These are phyloP conservation scores for Rhizoglyphus robini DNA, from an alignment of 1,140 invertebrate species.

Conservation along the genomic window DNA sequence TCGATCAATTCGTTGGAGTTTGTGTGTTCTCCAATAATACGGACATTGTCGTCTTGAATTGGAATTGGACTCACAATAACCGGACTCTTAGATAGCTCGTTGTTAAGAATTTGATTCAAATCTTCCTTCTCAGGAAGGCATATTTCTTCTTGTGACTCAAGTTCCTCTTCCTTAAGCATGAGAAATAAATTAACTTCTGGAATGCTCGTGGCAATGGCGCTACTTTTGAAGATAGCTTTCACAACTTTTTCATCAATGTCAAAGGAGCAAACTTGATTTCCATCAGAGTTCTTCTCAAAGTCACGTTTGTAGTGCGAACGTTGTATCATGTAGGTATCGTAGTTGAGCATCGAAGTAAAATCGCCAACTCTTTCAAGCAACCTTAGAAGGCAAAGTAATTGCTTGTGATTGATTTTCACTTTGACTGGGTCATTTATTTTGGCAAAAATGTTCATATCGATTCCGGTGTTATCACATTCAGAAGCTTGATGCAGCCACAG, in stretches of 20 bases:
- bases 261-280: neutral
- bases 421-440: constrained; percentile 4
- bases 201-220: constrained; percentile 7
- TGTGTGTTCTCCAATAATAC: too few relatives aligned
- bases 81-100: too few relatives aligned
- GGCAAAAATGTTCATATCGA: constrained; percentile 14
- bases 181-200: constrained; percentile 8
- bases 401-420: constrained; percentile 19
- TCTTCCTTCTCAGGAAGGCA: neutral
- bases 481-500: neutral
- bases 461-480: neutral
- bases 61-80: too few relatives aligned
- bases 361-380: constrained; percentile 20
- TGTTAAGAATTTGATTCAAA: neutral
- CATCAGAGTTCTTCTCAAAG: neutral
- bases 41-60: too few relatives aligned
- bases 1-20: too few relatives aligned
- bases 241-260: constrained; percentile 1
- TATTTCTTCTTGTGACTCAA: neutral
- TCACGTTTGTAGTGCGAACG: neutral
- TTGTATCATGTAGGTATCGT: constrained; percentile 19
- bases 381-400: constrained; percentile 17
- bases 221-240: neutral
- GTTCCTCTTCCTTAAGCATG: neutral
- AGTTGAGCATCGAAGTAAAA: constrained; percentile 5